These are phyloP conservation scores for Cephalopholis sonnerati DNA, from an alignment of 2,113 vertebrate genomes.

Conservation along the genomic window DNA sequence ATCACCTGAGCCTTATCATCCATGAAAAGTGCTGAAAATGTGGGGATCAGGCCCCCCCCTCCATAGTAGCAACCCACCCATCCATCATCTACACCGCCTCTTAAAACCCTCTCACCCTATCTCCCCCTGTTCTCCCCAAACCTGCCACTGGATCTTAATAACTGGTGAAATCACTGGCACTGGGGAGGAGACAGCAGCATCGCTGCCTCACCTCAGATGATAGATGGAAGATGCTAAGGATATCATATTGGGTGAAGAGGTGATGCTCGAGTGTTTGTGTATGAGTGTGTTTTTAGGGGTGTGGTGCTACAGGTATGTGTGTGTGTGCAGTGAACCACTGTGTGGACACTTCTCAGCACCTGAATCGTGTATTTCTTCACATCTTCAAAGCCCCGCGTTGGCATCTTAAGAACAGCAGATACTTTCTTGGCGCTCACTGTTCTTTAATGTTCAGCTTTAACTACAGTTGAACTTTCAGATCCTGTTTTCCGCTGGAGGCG, in stretches of 20 bases:
- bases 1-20: slow-evolving; percentile 73
- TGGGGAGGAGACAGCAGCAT: slow-evolving; percentile 57
- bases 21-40: slow-evolving; percentile 82
- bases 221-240: slow-evolving; percentile 69
- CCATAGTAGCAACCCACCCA: slow-evolving; percentile 62
- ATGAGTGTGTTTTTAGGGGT: slow-evolving; percentile 1
- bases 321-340: slow-evolving; percentile 1
- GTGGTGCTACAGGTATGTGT: not conserved
- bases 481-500: not conserved
- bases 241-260: slow-evolving; percentile 40
- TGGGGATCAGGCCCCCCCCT: slow-evolving; percentile 35
- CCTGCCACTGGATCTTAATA: slow-evolving; percentile 76
- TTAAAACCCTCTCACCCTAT: slow-evolving; percentile 39
- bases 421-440: not conserved
- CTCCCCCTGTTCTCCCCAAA: slow-evolving; percentile 39
- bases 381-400: not conserved
- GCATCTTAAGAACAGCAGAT: slow-evolving; percentile 1
- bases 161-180: slow-evolving; percentile 64
- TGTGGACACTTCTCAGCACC: not conserved
- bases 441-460: not conserved
- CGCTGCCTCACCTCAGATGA: slow-evolving; percentile 62
- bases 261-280: slow-evolving; percentile 26
- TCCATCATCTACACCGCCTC: slow-evolving; percentile 68
- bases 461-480: slow-evolving; percentile 4
- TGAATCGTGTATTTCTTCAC: not conserved